phyloP scores from a whole-genome alignment of 2,888 invertebrate species.

The Leptopilina syphax region DNA sequence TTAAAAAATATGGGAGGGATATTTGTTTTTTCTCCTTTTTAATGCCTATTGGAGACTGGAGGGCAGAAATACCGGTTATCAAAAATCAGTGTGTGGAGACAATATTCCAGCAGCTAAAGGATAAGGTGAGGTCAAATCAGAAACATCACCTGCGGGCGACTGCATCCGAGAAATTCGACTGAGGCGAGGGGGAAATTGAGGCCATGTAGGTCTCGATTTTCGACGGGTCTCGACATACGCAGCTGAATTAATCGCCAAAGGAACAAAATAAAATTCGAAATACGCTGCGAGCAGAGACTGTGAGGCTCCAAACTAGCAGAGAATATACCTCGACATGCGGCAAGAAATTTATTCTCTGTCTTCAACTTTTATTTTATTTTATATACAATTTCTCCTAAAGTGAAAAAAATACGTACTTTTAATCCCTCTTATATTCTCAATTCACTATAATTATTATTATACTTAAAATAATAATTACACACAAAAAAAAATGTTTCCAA shows the following conservation, averaged over 20 bases:
- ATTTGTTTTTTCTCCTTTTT: neutral
- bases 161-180: constrained; percentile 12
- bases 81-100: constrained; percentile 7
- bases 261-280: neutral
- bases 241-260: constrained; percentile 19
- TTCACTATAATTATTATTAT: too few relatives aligned
- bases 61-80: constrained; percentile 16
- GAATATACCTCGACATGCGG: neutral
- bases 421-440: too few relatives aligned
- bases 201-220: neutral
- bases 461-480: too few relatives aligned
- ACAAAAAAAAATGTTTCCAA: too few relatives aligned
- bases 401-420: too few relatives aligned
- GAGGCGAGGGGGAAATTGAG: neutral
- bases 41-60: neutral
- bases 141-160: constrained; percentile 10
- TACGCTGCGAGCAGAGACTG: neutral
- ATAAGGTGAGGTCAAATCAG: constrained; percentile 33
- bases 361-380: too few relatives aligned
- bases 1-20: neutral
- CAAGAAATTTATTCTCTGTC: neutral
- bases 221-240: constrained; percentile 3
- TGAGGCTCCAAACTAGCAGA: neutral
- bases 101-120: constrained; percentile 26
- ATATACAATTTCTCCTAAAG: too few relatives aligned